Percentiles rank a stretch among this genome's conserved stretches.
Conservation (phyloP, 1,140 invertebrate genomes). For the Cataglyphis hispanica region DNA sequence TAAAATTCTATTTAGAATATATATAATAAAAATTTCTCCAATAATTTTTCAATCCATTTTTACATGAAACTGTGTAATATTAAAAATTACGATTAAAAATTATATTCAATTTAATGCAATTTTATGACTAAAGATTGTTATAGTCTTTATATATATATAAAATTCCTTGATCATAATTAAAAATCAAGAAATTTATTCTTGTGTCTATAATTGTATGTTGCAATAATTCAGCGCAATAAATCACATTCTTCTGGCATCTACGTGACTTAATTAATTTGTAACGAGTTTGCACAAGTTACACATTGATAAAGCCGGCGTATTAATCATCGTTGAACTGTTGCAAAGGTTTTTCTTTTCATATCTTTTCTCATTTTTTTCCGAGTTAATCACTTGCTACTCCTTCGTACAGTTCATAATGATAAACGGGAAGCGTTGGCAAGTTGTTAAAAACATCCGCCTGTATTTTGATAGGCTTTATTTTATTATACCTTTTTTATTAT, state of each 20-base stretch:
- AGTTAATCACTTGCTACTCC: slow-evolving; percentile 61
- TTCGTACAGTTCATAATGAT: slow-evolving; percentile 25
- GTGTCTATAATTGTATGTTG: slow-evolving; percentile 16
- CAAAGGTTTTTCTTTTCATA: slow-evolving; percentile 31
- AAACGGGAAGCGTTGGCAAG: slow-evolving; percentile 32
- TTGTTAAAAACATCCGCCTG: slow-evolving; percentile 51
- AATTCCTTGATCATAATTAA: not conserved
- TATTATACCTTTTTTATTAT: not conserved
- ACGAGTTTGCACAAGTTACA: slow-evolving; percentile 73
- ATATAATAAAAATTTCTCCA: not conserved
- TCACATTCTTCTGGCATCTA: slow-evolving; percentile 59
- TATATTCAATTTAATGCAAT: not conserved
- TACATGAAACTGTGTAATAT: not conserved
- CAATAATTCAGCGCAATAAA: slow-evolving; percentile 65
- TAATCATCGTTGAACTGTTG: slow-evolving; percentile 71
- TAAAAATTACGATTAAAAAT: not conserved
- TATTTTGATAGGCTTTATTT: slow-evolving; percentile 34
- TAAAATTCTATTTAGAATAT: not conserved
- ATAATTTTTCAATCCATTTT: not conserved
- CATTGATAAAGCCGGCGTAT: slow-evolving; percentile 66
- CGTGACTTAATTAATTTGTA: slow-evolving; percentile 75
- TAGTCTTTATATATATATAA: not conserved
- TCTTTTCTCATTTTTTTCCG: slow-evolving; percentile 56
- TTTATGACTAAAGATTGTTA: not conserved
- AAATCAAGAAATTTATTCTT: not conserved